Percentiles rank a stretch among this genome's conserved stretches.
Evolutionary conservation across 2,888 invertebrate species (phyloP).

Genomic region (Tipula vernalis): DNA sequence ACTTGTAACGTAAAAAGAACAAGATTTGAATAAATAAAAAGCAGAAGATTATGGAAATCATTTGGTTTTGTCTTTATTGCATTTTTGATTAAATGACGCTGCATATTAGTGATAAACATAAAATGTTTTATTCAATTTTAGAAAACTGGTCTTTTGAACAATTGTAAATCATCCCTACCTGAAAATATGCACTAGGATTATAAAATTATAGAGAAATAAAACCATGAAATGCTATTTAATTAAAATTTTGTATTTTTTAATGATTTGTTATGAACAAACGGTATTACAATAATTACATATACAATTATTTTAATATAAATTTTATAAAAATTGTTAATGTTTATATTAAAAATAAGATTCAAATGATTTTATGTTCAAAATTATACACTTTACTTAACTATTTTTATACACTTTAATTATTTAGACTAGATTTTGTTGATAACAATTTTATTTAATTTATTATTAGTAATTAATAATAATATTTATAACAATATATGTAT

Average conservation of each 20-base stretch:
- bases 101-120: background rate
- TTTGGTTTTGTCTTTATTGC: background rate
- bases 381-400: background rate
- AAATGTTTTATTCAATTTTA: background rate
- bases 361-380: background rate
- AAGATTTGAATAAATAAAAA: no score
- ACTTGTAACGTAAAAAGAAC: background rate
- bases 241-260: background rate
- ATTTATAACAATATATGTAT: background rate
- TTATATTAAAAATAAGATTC: background rate
- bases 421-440: conserved; percentile 4
- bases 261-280: background rate
- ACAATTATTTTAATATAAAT: background rate
- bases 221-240: background rate
- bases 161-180: no score
- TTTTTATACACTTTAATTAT: background rate
- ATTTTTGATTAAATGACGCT: background rate
- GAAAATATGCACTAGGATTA: no score
- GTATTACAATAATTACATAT: background rate
- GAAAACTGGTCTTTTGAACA: background rate
- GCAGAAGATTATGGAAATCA: background rate
- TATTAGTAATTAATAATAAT: background rate
- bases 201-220: no score
- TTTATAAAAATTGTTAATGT: background rate
- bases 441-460: background rate